Evolutionary conservation across 1,140 invertebrate species (phyloP), one percentile per base, ranked within the genome.

Genomic region (Neodiprion lecontei): DNA sequence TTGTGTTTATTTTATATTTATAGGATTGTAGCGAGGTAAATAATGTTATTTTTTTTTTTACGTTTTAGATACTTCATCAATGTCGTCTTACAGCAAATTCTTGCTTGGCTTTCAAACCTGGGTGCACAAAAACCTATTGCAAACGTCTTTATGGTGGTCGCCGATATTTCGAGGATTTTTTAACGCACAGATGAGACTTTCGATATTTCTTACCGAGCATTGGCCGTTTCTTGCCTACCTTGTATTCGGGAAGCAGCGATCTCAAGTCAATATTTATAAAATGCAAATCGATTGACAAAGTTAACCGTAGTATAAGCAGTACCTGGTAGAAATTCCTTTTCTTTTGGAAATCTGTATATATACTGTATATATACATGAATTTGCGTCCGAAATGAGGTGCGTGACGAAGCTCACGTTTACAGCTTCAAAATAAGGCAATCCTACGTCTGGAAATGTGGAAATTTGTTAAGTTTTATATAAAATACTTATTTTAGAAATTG

Each of bases 31-130:
- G 28, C 2, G 5, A 40, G 2, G 28, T 40, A 14, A 17, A 17
- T 65, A 14, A 14, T 21, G 12, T 7, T 21, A 3, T 1, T 65
- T 7, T 21, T 65, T 3, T 65, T 65, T 21, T 14, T 65, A 17
- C n/a, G 7, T 86, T 82, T 48, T 79, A 88, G 86, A 86, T 72
- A 82, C 79, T 1, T 72, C 76, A 7, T 73, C 66, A 0, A 75
- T 88, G 77, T 72, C 84, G 11, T 49, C 77, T 7, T 85, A 85
- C 74, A 87, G 88, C 69, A 81, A 79, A 78, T 84, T 84, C n/a
- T 74, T 90, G n/a, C 75, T 89, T 10, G 83, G 87, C 69, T n/a
- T 86, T 7, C 89, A 90, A 67, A 14, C 86, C 3, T 84, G 85
- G 12, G 86, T 89, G 1, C 87, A 90, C 53, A 79, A 79, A 14